Evolutionary conservation across 2,113 vertebrate genomes (phyloP), one percentile per base, ranked within the genome.

Genomic region (Halichoeres trimaculatus): DNA sequence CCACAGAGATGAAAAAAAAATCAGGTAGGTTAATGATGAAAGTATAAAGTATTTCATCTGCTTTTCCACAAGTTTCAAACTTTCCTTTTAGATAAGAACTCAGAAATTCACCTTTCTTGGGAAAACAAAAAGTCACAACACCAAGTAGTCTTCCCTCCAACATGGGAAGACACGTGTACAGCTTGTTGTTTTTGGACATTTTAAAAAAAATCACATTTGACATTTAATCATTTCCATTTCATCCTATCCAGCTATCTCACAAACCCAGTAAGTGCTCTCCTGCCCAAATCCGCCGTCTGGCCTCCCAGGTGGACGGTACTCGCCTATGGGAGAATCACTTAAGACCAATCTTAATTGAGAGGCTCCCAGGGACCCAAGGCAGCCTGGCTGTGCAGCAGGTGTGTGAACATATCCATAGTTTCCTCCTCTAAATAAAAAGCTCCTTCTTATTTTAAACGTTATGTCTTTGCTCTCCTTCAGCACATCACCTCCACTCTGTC

Each of bases 271-370:
- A 94, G 78, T 88, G 90, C 47, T 85, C 94, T 0, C 80, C 91
- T 13, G 73, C 90, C 23, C 94, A 92, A 51, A 84, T 97, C 24
- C 91, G 86, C 45, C 87, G 78, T 9, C 85, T 97, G 57, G 89
- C 90, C 43, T 91, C 92, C 16, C 94, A 92, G 82, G 93, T 96
- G 47, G 91, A 96, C 0, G 84, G 91, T 0, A 58, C 86, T 14
- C 94, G 95, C 10, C 90, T 97, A 40, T 98, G 96, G 96, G 89
- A 92, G 52, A 91, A 86, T 48, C 91, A 94, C 52, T 84, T 98
- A 84, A 92, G 88, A 47, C 95, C 95, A 4, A 91, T 97, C 69
- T 88, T 98, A 11, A 90, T 94, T 20, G 94, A 96, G 69, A 87
- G 96, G 50, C 91, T 94, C 0, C 94, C 96, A 0, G 96, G 95